A percentile compares a stretch with the other conserved stretches of the same genome.
These are phyloP conservation scores for Berghia stephanieae DNA, from an alignment of 1,140 invertebrate species.

Conservation along the genomic window DNA sequence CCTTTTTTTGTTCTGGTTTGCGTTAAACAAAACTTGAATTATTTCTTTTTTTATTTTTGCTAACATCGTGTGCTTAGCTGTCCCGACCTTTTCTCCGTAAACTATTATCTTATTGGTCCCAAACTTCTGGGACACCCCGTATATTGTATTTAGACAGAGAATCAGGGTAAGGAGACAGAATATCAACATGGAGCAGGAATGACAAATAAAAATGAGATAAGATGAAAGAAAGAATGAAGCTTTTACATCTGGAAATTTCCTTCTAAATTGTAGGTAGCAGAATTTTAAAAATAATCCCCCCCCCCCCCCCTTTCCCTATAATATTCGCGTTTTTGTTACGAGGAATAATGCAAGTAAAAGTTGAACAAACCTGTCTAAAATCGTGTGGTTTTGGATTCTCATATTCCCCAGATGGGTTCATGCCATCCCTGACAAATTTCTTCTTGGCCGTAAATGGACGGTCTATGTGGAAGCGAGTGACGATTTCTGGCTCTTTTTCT, in stretches of 20 bases:
- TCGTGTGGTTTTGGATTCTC: constrained; percentile 56
- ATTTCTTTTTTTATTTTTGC: too few relatives aligned
- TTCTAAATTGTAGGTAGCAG: background rate
- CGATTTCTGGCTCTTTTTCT: constrained; percentile 33
- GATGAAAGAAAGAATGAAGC: background rate
- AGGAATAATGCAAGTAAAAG: background rate
- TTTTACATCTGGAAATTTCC: background rate
- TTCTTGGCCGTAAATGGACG: constrained; percentile 61
- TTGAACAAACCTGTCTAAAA: constrained; percentile 56
- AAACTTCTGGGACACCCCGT: too few relatives aligned
- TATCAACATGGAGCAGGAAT: background rate
- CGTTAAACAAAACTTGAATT: too few relatives aligned
- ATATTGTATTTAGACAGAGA: background rate
- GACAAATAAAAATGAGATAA: background rate
- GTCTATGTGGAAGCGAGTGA: constrained; percentile 51
- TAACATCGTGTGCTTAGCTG: too few relatives aligned
- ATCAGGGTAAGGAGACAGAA: background rate
- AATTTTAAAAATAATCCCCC: background rate
- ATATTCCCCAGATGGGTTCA: constrained; percentile 48
- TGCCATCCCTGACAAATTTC: constrained; percentile 53
- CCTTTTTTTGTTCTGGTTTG: background rate
- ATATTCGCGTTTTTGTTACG: background rate
- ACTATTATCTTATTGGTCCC: too few relatives aligned
- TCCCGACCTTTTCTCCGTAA: too few relatives aligned
- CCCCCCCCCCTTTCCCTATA: background rate